phyloP scores from a whole-genome alignment of 2,113 vertebrate species.

The Eupsittula cactorum region DNA sequence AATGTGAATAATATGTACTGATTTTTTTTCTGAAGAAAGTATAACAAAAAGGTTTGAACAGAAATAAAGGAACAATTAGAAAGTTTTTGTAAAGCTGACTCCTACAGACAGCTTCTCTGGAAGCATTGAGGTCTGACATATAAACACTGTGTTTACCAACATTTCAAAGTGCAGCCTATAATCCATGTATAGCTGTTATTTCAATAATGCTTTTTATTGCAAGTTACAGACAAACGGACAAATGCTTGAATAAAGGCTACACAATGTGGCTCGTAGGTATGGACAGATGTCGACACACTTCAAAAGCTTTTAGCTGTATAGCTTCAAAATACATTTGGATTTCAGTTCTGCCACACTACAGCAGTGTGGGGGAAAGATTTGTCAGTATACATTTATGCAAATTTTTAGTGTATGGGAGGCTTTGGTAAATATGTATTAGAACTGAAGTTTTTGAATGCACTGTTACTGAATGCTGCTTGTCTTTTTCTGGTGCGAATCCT shows the following conservation, averaged over 20 bases:
- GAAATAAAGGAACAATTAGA: constrained; percentile 19
- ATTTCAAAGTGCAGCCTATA: constrained; percentile 76
- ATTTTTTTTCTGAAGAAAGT: neutral
- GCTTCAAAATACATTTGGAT: constrained; percentile 12
- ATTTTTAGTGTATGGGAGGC: constrained; percentile 19
- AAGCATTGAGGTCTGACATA: constrained; percentile 70
- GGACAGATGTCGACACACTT: constrained; percentile 15
- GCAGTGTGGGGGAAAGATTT: constrained; percentile 22
- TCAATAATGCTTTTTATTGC: constrained; percentile 71
- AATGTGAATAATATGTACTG: neutral
- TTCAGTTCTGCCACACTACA: constrained; percentile 16
- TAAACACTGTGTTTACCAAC: constrained; percentile 79
- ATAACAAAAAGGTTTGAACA: neutral
- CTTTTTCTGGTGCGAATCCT: neutral
- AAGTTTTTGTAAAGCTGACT: constrained; percentile 42
- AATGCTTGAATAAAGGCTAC: constrained; percentile 28
- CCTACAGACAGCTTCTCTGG: constrained; percentile 68
- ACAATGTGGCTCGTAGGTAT: constrained; percentile 5
- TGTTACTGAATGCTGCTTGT: neutral
- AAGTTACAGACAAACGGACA: constrained; percentile 41
- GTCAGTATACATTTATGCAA: constrained; percentile 17
- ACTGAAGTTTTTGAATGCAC: neutral
- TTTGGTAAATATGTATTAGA: constrained; percentile 29
- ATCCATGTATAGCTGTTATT: constrained; percentile 69
- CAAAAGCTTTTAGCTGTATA: constrained; percentile 31